Evolutionary conservation across 2,888 invertebrate genomes (phyloP).

Genomic region (Netelia fuscicornis): DNA sequence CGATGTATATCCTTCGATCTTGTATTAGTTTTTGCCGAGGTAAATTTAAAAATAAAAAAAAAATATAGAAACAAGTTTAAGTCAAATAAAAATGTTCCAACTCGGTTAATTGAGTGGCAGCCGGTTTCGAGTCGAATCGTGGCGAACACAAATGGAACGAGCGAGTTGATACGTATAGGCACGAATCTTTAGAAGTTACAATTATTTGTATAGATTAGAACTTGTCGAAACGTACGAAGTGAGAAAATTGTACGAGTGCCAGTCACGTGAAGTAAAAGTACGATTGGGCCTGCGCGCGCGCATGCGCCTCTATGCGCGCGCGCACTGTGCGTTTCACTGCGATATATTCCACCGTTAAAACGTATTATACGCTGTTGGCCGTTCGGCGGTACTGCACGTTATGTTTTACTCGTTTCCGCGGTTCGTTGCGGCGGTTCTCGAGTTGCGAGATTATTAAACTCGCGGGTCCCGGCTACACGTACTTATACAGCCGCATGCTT

Average conservation of each 20-base stretch:
- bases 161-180: neutral
- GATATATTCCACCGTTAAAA: neutral
- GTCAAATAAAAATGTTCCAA: neutral
- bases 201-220: neutral
- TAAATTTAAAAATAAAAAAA: neutral
- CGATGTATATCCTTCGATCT: constrained; percentile 17
- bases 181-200: neutral
- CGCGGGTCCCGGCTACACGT: constrained; percentile 36
- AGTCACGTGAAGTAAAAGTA: constrained; percentile 8
- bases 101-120: constrained; percentile 24
- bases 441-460: constrained; percentile 52
- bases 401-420: constrained; percentile 58
- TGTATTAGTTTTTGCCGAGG: neutral
- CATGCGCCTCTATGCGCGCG: neutral
- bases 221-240: neutral
- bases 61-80: neutral
- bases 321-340: neutral
- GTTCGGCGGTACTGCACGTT: constrained; percentile 16
- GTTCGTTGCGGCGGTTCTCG: constrained; percentile 30
- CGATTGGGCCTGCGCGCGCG: neutral
- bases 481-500: neutral
- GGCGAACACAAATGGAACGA: neutral
- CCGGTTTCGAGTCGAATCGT: constrained; percentile 31
- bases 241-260: neutral
- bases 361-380: constrained; percentile 12